Evolutionary conservation across 2,113 vertebrate genomes (phyloP).

Genomic region (Cyphomyrus plagiostoma): DNA sequence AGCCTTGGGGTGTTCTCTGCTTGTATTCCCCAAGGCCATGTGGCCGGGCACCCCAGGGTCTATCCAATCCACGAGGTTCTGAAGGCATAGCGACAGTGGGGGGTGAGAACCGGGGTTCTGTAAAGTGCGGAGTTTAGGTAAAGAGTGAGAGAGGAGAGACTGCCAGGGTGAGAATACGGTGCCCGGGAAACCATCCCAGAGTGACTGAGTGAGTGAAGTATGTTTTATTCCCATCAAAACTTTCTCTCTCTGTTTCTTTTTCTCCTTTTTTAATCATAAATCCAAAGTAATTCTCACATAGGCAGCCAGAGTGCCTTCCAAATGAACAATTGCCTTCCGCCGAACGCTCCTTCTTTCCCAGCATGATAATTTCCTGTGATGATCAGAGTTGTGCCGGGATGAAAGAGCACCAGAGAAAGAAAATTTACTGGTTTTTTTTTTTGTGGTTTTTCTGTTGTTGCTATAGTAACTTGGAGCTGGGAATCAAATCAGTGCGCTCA

Average conservation of each 20-base stretch:
- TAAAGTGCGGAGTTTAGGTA: constrained; percentile 10
- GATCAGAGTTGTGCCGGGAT: constrained; percentile 61
- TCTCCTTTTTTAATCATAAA: constrained; percentile 17
- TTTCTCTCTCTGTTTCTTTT: constrained; percentile 12
- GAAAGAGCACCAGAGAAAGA: constrained; percentile 47
- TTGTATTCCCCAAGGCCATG: not conserved
- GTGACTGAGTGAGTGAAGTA: constrained; percentile 7
- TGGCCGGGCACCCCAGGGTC: not conserved
- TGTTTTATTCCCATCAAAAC: not conserved
- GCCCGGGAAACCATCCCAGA: constrained; percentile 17
- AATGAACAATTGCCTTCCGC: constrained; percentile 54
- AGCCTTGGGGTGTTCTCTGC: constrained; percentile 53
- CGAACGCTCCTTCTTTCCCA: constrained; percentile 46
- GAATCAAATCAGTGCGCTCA: constrained; percentile 57
- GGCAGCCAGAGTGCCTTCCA: constrained; percentile 52
- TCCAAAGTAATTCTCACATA: constrained; percentile 37
- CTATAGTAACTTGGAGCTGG: constrained; percentile 62
- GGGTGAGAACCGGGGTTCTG: not conserved
- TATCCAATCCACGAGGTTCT: not conserved
- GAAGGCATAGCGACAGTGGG: not conserved
- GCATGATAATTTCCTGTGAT: constrained; percentile 64
- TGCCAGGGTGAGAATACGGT: constrained; percentile 23
- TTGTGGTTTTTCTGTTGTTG: constrained; percentile 60
- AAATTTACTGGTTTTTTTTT: constrained; percentile 11
- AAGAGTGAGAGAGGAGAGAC: not conserved